Percentiles rank a stretch among this genome's conserved stretches.
Evolutionary conservation across 2,113 vertebrate genomes (phyloP).

Genomic region (Oreochromis tanganicae): DNA sequence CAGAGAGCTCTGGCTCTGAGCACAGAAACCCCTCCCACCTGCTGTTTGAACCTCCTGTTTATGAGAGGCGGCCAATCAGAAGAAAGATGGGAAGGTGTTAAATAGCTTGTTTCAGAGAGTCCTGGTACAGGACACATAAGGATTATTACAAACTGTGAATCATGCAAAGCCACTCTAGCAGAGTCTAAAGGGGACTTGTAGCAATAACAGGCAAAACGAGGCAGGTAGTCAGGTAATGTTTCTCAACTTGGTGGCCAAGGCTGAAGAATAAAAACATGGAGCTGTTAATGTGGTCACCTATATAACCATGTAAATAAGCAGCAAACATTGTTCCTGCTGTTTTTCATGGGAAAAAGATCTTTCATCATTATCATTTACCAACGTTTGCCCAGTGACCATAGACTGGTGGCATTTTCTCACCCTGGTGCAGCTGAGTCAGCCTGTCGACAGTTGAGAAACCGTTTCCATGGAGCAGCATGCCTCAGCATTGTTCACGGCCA

Average conservation of each 20-base stretch:
- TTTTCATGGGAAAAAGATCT: not conserved
- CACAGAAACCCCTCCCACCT: not conserved
- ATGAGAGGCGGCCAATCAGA: not conserved
- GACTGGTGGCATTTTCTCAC: not conserved
- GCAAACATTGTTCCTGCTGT: not conserved
- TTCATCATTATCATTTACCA: not conserved
- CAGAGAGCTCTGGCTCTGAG: not conserved
- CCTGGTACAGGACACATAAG: not conserved
- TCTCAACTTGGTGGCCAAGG: not conserved
- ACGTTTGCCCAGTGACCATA: not conserved
- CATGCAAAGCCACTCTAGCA: not conserved
- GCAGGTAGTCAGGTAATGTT: not conserved
- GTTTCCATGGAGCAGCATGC: not conserved
- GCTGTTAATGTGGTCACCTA: not conserved
- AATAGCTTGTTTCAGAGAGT: not conserved
- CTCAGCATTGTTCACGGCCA: not conserved
- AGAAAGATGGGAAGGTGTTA: not conserved
- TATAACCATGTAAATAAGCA: not conserved
- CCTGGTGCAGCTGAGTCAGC: not conserved
- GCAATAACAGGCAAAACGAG: not conserved
- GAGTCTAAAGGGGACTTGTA: fast-evolving
- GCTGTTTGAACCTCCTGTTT: not conserved
- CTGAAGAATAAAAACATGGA: not conserved
- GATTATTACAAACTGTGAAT: not conserved
- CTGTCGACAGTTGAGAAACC: not conserved